phyloP scores from a whole-genome alignment of 1,140 invertebrate species.

The Lucilia sericata region DNA sequence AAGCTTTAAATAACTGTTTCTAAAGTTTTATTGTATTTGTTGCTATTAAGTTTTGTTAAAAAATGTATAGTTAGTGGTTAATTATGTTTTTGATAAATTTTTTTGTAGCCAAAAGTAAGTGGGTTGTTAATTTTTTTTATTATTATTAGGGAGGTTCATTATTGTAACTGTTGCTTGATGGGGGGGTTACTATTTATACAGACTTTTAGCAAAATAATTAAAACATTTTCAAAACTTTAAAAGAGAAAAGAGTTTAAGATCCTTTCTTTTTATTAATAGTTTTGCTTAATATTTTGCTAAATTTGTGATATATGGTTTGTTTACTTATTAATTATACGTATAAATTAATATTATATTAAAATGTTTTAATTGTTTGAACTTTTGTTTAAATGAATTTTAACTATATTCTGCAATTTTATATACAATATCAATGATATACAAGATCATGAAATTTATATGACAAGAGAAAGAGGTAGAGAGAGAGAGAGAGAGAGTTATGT shows the following conservation, averaged over 20 bases:
- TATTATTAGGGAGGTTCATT: not conserved
- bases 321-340: not conserved
- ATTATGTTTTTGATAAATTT: not conserved
- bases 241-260: not conserved
- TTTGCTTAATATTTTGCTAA: not conserved
- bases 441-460: not conserved
- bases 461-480: not conserved
- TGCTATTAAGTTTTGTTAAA: no score
- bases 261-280: not conserved
- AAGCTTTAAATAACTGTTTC: no score
- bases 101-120: not conserved
- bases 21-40: no score
- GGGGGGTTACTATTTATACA: not conserved
- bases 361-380: not conserved
- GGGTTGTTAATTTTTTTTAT: not conserved
- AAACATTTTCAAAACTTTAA: not conserved
- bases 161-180: not conserved
- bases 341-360: not conserved
- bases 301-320: not conserved
- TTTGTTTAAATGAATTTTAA: not conserved
- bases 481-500: no score
- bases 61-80: no score
- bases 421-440: slow-evolving; percentile 12
- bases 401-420: slow-evolving; percentile 2
- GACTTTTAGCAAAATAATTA: slow-evolving; percentile 3